A percentile compares a stretch with the other conserved stretches of the same genome.
Conservation (phyloP, 1,140 invertebrate genomes). For the Drosophila subpulchrella region DNA sequence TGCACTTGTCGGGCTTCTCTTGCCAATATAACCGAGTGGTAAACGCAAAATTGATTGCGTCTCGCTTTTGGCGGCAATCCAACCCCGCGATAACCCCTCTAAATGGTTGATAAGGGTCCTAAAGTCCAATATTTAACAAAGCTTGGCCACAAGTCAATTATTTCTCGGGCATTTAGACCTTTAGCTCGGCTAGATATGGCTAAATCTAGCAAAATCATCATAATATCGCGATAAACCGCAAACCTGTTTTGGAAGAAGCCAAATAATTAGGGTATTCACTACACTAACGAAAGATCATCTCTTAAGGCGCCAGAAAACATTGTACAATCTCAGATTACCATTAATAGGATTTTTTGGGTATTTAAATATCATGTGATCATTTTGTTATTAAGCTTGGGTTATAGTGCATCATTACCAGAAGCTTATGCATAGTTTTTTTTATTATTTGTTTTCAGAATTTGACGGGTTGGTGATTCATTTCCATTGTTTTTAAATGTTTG, state of each 20-base stretch:
- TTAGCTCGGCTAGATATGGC: not conserved
- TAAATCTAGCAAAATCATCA: not conserved
- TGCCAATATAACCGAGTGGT: constrained; percentile 34
- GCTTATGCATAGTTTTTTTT: not conserved
- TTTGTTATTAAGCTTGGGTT: not conserved
- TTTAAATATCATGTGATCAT: not conserved
- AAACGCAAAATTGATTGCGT: constrained; percentile 41
- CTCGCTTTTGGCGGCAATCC: constrained; percentile 46
- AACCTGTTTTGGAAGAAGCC: not conserved
- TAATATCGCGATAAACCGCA: not conserved
- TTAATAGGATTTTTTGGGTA: not conserved
- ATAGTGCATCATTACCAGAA: not conserved
- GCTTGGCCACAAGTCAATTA: not conserved
- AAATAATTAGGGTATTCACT: not conserved
- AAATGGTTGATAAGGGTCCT: constrained; percentile 28
- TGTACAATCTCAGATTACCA: not conserved
- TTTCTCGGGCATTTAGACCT: not conserved
- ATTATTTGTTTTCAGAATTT: not conserved
- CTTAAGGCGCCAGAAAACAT: not conserved
- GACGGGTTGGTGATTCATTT: too few species aligned
- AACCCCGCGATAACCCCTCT: constrained; percentile 39
- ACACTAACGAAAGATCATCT: not conserved
- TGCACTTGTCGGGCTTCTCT: constrained; percentile 70
- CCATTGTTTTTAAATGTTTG: too few species aligned
- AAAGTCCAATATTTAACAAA: constrained; percentile 19